Percentiles rank a stretch among this genome's conserved stretches.
These are phyloP conservation scores for Leptonema lineaticorne DNA, from an alignment of 1,140 invertebrate genomes.

Conservation along the genomic window DNA sequence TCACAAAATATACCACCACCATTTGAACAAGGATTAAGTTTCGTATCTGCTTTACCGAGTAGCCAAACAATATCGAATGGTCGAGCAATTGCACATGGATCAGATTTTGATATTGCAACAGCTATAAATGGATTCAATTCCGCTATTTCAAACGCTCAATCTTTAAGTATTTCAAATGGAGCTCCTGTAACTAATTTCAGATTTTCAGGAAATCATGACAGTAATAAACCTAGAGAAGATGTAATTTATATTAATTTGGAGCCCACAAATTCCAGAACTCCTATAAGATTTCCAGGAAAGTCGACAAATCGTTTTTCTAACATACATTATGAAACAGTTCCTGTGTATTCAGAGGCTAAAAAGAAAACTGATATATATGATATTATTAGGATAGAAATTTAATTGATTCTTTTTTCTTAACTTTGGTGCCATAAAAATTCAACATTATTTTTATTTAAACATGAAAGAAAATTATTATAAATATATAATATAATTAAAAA, in stretches of 20 bases:
- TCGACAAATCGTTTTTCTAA: slow-evolving; percentile 18
- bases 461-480: too few species aligned
- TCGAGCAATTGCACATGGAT: slow-evolving; percentile 28
- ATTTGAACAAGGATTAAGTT: slow-evolving; percentile 31
- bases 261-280: not conserved
- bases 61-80: slow-evolving; percentile 33
- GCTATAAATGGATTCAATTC: slow-evolving; percentile 28
- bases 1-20: slow-evolving; percentile 23
- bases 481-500: too few species aligned
- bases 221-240: not conserved
- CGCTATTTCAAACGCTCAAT: slow-evolving; percentile 33
- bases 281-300: slow-evolving; percentile 33
- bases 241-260: not conserved
- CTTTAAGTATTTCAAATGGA: slow-evolving; percentile 15
- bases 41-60: slow-evolving; percentile 18
- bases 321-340: not conserved
- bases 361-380: slow-evolving; percentile 25
- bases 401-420: too few species aligned
- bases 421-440: too few species aligned
- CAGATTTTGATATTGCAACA: slow-evolving; percentile 19
- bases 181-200: slow-evolving; percentile 13
- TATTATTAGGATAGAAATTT: slow-evolving; percentile 37
- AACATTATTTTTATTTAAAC: too few species aligned
- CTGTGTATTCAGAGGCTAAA: not conserved
- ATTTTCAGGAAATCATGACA: slow-evolving; percentile 2